Evolutionary conservation across 2,888 invertebrate genomes (phyloP).

Genomic region (Agrochola circellaris): DNA sequence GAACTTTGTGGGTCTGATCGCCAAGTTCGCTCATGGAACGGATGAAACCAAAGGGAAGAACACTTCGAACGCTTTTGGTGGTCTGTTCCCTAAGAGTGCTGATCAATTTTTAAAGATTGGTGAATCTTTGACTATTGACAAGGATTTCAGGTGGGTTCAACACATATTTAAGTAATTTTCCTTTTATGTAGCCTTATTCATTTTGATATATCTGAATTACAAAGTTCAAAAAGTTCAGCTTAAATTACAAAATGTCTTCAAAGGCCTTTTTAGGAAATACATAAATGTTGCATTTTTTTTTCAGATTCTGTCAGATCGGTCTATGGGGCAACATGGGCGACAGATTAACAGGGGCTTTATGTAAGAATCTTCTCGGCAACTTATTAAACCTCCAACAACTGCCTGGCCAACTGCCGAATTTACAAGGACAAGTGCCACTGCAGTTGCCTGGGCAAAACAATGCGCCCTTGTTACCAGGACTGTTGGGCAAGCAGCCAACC

Average conservation of each 20-base stretch:
- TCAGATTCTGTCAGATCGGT: constrained; percentile 92
- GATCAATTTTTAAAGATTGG: constrained; percentile 83
- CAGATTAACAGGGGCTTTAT: constrained; percentile 89
- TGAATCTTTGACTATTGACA: constrained; percentile 76
- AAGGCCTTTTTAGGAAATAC: background rate
- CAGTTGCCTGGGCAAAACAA: constrained; percentile 38
- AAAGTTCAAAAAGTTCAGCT: background rate
- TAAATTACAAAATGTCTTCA: background rate
- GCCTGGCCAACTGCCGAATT: constrained; percentile 62
- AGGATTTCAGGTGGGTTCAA: constrained; percentile 82
- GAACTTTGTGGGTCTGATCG: constrained; percentile 92
- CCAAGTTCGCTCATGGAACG: constrained; percentile 91
- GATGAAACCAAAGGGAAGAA: constrained; percentile 65
- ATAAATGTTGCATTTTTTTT: constrained; percentile 51
- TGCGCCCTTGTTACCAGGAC: constrained; percentile 29
- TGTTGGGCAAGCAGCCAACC: constrained; percentile 33
- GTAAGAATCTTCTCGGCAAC: constrained; percentile 84
- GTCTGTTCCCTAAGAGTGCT: constrained; percentile 74
- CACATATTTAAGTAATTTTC: background rate
- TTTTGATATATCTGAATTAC: background rate
- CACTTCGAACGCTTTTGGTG: constrained; percentile 67
- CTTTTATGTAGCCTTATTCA: background rate
- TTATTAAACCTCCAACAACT: constrained; percentile 73
- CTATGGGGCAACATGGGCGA: constrained; percentile 92
- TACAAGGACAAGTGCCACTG: constrained; percentile 20